Evolutionary conservation across 2,888 invertebrate genomes (phyloP).

Genomic region (Thera britannica): DNA sequence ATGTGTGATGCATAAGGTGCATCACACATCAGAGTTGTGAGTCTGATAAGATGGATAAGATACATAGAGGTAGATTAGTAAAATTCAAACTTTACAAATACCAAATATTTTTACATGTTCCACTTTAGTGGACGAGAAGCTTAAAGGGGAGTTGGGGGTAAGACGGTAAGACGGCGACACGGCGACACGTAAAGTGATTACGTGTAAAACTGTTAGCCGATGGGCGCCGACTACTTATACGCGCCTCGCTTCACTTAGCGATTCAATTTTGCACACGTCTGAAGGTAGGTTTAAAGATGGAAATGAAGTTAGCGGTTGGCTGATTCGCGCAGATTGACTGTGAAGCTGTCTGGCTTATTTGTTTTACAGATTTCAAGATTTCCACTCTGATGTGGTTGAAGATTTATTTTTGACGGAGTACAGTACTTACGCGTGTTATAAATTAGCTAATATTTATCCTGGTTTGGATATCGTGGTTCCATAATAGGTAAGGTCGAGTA

Average conservation of each 20-base stretch:
- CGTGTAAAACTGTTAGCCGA: conserved; percentile 74
- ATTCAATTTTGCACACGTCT: conserved; percentile 68
- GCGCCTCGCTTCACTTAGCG: conserved; percentile 66
- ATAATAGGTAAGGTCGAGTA: too few species aligned
- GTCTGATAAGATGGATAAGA: too few species aligned
- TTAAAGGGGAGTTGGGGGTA: conserved; percentile 52
- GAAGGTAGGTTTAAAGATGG: conserved; percentile 48
- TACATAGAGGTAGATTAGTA: background rate
- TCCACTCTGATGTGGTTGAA: background rate
- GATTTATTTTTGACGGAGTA: background rate
- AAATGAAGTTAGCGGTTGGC: conserved; percentile 47
- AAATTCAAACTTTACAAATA: background rate
- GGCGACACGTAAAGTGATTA: conserved; percentile 73
- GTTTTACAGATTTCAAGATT: conserved; percentile 16
- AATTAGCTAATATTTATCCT: too few species aligned
- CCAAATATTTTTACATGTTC: background rate
- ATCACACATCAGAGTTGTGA: too few species aligned
- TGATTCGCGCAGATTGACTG: conserved; percentile 28
- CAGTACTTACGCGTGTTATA: too few species aligned
- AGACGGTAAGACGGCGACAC: conserved; percentile 33
- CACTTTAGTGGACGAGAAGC: conserved; percentile 14
- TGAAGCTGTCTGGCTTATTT: conserved; percentile 28
- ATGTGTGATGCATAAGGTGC: too few species aligned
- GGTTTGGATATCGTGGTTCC: too few species aligned
- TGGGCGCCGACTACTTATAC: conserved; percentile 69